Evolutionary conservation across 2,888 invertebrate species (phyloP), one percentile per base, ranked within the genome.

Genomic region (Drosophila falleni): DNA sequence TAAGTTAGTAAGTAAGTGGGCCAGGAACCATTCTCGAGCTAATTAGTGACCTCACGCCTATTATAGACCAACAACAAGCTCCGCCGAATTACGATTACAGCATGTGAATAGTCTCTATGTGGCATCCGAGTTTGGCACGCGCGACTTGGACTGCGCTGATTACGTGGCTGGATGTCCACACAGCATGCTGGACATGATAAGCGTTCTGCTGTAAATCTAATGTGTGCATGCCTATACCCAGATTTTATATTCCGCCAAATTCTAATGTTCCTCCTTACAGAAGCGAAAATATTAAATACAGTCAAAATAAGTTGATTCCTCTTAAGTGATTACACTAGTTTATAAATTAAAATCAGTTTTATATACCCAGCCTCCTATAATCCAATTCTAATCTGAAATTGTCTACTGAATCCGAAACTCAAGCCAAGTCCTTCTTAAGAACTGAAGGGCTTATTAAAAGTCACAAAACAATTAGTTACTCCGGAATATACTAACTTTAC

Each of bases 1-100:
- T 96, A 93, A 95, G 94, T 81, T 56, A 10, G 16, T 80, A 56
- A 11, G 11, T 31, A 33, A 41, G 41, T 23, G 35, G n/a, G 31
- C 39, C 16, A 26, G 65, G 49, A 47, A 33, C 60, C 58, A 4
- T 60, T 58, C 42, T 51, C 37, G 29, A 44, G 44, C 71, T 80
- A 80, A 80, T 80, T 76, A 76, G 61, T 71, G 55, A 2, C 55
- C 70, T 70, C 65, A 66, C 65, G 59, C 75, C 60, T 41, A 50
- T 61, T 39, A 56, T 68, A 91, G 91, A 78, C 91, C 91, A 68
- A 89, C 91, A 46, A 86, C 91, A 59, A 91, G 91, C 72, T 77
- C 79, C 51, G 72, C 78, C 41, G 91, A 91, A 37, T 8, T 5
- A 41, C 70, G 69, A 37, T 74, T 84, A 15, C 89, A 72, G 71